A percentile compares a stretch with the other conserved stretches of the same genome.
These are phyloP conservation scores for Falco naumanni DNA, from an alignment of 2,797 vertebrate species.

Conservation along the genomic window DNA sequence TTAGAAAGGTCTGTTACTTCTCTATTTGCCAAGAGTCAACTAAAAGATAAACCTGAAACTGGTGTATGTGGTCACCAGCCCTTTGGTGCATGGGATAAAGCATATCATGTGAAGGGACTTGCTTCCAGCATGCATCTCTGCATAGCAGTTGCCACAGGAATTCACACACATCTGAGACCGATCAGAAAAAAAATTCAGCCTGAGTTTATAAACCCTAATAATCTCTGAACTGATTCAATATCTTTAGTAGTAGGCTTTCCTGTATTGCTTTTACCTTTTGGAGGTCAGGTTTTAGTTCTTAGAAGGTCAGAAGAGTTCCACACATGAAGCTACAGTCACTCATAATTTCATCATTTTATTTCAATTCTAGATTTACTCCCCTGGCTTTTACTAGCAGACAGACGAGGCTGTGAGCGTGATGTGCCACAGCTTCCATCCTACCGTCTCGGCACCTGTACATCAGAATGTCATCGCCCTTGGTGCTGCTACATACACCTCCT, in stretches of 20 bases:
- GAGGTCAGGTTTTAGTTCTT: conserved; percentile 39
- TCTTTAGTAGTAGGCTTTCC: conserved; percentile 51
- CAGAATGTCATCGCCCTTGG: background rate
- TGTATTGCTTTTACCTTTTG: conserved; percentile 52
- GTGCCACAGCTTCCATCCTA: background rate
- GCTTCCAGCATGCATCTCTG: background rate
- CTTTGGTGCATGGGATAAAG: accelerated
- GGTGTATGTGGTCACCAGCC: background rate
- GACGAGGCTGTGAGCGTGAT: background rate
- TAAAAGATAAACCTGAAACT: background rate
- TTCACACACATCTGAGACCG: background rate
- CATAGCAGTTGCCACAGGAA: conserved; percentile 30
- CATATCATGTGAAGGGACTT: background rate
- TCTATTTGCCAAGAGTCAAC: background rate
- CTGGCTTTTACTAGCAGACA: conserved; percentile 7
- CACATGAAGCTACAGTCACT: background rate
- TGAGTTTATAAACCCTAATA: conserved; percentile 49
- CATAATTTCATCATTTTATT: conserved; percentile 9
- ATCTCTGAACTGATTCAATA: conserved; percentile 52
- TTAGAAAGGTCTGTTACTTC: background rate
- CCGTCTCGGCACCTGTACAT: background rate
- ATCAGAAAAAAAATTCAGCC: conserved; percentile 30
- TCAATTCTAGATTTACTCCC: conserved; percentile 31
- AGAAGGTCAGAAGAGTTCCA: conserved; percentile 21
- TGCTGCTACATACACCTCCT: background rate